Percentiles rank a stretch among this genome's conserved stretches.
These are phyloP conservation scores for Silurus asotus DNA, from an alignment of 2,113 vertebrate genomes.

Conservation along the genomic window DNA sequence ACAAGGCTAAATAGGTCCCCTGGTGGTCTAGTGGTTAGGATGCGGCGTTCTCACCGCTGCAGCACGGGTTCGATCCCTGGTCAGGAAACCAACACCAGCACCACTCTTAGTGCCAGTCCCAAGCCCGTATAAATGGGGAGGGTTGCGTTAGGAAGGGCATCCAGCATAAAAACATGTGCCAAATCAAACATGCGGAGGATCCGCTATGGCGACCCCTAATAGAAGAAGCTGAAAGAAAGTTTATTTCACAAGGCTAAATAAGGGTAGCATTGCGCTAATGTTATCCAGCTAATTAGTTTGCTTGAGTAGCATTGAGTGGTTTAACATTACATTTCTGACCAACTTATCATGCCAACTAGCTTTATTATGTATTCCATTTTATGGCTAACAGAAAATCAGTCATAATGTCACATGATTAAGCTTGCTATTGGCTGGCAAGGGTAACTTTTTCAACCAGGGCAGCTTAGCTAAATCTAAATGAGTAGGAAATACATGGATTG, in stretches of 20 bases:
- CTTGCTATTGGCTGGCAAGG: not conserved
- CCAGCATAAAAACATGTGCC: no score
- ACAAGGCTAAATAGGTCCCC: no score
- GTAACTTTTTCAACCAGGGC: not conserved
- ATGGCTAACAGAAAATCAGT: not conserved
- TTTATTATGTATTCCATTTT: not conserved
- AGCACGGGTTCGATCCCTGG: no score
- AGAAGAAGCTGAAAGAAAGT: no score
- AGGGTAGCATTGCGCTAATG: not conserved
- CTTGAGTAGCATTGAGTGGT: not conserved
- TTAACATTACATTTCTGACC: not conserved
- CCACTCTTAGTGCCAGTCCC: no score
- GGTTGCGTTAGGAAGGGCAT: no score
- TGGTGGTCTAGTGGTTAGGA: no score
- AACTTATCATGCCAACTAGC: not conserved
- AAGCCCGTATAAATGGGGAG: no score
- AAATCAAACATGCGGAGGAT: no score
- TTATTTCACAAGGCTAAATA: not conserved
- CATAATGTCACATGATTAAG: not conserved
- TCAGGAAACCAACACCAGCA: no score
- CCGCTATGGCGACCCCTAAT: no score
- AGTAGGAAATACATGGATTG: not conserved
- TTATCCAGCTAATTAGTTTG: not conserved
- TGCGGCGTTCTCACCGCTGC: no score
- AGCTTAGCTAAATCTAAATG: not conserved